A percentile compares a stretch with the other conserved stretches of the same genome.
Conservation (phyloP, 2,888 invertebrate species). For the Anoncus sp. region DNA sequence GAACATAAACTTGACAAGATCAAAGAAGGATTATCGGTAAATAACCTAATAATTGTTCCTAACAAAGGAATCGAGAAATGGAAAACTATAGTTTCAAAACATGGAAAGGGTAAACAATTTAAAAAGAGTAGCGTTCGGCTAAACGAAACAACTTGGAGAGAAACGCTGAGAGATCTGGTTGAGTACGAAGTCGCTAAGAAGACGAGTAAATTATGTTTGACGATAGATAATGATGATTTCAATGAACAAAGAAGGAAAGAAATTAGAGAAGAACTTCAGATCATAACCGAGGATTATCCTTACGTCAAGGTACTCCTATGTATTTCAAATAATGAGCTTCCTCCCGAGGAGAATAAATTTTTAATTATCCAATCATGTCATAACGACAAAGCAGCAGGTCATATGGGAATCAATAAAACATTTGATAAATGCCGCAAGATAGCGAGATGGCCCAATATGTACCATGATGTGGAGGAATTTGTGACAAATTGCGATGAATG, state of each 20-base stretch:
- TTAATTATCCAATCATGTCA: no score
- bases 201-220: not conserved
- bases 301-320: no score
- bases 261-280: slow-evolving; percentile 11
- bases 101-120: not conserved
- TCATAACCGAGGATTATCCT: no score
- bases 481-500: no score
- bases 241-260: slow-evolving; percentile 11
- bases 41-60: slow-evolving; percentile 4
- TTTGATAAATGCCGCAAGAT: slow-evolving; percentile 33
- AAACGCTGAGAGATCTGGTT: slow-evolving; percentile 12
- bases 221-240: slow-evolving; percentile 19
- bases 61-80: slow-evolving; percentile 11
- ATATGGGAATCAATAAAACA: slow-evolving; percentile 31
- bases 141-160: slow-evolving; percentile 5
- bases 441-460: slow-evolving; percentile 32
- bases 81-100: slow-evolving; percentile 7
- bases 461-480: slow-evolving; percentile 23
- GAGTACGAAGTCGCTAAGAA: slow-evolving; percentile 9
- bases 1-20: slow-evolving; percentile 13
- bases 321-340: no score
- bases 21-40: slow-evolving; percentile 10
- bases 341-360: no score
- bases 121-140: not conserved
- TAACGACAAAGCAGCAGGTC: slow-evolving; percentile 20